Evolutionary conservation across 2,888 invertebrate species (phyloP), one percentile per base, ranked within the genome.

Genomic region (Epinotia nisella): DNA sequence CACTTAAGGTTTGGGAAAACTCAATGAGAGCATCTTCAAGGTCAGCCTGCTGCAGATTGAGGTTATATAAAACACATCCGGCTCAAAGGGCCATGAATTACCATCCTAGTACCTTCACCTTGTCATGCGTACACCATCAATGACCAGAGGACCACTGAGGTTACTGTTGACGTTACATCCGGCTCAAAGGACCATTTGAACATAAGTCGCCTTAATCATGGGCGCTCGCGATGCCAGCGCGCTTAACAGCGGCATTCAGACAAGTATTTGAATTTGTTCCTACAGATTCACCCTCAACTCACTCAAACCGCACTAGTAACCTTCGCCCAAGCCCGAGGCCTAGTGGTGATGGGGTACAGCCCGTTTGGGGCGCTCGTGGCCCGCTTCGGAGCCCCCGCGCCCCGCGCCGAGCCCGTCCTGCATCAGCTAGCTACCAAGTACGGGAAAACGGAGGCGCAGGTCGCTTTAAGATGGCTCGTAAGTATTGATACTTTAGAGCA

Each of bases 381-480:
- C 66, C 85, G 91, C 10, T 91, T 90, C 74, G 89, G 72, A 24
- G 90, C 0, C 11, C 84, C 89, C 1, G 94, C 95, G 0, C 94
- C 94, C 0, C 93, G 94, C 73, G 76, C 85, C 19, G 93, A 95
- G 62, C 91, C 94, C 0, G 87, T 91, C 51, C 91, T 96, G 0
- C 78, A 87, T 0, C 86, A 85, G n/a, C 94, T 96, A 5, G 95
- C 94, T 0, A 82, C 91, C 55, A 96, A 96, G 75, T 95, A 96
- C 76, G 90, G 90, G 0, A 96, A 96, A 89, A 95, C 95, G 0
- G 83, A 94, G 0, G 94, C 95, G 0, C 96, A 96, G 88, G 87
- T 96, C 11, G 92, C 95, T 0, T 80, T 96, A 35, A 91, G 96
- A 80, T 96, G 95, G 93, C 89, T 95, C 93, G 96, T 96, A 84